Percentiles rank a stretch among this genome's conserved stretches.
These are phyloP conservation scores for Podarcis lilfordi DNA, from an alignment of 2,797 vertebrate genomes.

Conservation along the genomic window DNA sequence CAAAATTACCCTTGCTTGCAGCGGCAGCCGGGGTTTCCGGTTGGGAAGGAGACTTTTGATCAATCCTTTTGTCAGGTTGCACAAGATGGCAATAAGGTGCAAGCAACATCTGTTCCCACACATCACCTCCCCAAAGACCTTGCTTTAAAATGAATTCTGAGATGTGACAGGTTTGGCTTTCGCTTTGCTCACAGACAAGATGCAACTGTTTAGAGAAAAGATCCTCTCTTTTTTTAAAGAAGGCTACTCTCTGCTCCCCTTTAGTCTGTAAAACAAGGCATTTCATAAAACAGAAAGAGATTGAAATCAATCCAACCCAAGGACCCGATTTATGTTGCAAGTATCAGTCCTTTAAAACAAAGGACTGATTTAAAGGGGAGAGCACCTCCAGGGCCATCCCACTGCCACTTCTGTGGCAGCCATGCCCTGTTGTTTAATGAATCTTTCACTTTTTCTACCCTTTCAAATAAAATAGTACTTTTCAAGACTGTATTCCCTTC, in stretches of 20 bases:
- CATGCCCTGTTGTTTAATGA: not conserved
- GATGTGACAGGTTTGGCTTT: not conserved
- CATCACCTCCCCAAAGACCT: not conserved
- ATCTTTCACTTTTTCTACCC: not conserved
- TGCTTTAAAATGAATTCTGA: not conserved
- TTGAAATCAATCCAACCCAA: not conserved
- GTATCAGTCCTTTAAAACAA: not conserved
- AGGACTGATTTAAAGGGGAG: not conserved
- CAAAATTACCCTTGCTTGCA: not conserved
- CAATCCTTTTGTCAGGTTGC: not conserved
- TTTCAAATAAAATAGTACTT: not conserved
- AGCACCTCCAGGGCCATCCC: not conserved
- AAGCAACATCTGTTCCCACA: not conserved
- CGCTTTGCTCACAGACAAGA: not conserved
- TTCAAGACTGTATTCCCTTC: not conserved
- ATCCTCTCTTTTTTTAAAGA: too few relatives aligned
- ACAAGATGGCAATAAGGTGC: not conserved
- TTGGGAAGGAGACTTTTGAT: slow-evolving; percentile 6
- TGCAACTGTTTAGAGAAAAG: not conserved
- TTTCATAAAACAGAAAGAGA: not conserved
- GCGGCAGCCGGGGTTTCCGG: not conserved
- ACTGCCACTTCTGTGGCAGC: not conserved
- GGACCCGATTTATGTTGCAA: not conserved
- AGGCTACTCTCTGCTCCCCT: not conserved
- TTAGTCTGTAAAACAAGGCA: not conserved